Evolutionary conservation across 2,797 vertebrate species (phyloP).

Genomic region (Etheostoma nigrum): DNA sequence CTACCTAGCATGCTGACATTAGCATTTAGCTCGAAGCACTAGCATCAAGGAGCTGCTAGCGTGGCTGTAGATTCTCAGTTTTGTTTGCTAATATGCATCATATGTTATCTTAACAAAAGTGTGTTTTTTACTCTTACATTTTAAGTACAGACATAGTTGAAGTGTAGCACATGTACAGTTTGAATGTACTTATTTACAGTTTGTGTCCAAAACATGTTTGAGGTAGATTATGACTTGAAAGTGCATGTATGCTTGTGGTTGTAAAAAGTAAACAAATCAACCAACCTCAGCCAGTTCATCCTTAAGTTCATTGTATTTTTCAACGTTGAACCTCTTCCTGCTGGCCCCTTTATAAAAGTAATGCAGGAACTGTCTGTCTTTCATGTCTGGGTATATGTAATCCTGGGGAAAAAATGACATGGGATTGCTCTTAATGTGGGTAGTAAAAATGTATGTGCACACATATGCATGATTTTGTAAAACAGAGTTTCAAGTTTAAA

Average conservation of each 20-base stretch:
- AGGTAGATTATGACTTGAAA: neutral
- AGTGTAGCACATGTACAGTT: neutral
- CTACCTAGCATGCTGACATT: neutral
- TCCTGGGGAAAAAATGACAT: constrained; percentile 81
- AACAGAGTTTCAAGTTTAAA: neutral
- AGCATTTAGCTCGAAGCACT: neutral
- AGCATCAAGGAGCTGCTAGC: neutral
- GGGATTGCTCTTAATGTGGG: constrained; percentile 7
- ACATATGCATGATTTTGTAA: neutral
- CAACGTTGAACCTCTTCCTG: constrained; percentile 87
- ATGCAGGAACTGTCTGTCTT: constrained; percentile 91
- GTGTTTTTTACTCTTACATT: neutral
- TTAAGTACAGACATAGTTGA: neutral
- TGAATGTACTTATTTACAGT: neutral
- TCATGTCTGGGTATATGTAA: constrained; percentile 87
- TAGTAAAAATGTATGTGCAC: neutral
- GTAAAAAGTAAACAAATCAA: constrained; percentile 8
- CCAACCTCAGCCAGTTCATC: constrained; percentile 90
- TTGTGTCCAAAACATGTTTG: neutral
- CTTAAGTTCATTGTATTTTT: constrained; percentile 90
- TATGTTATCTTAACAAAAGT: neutral
- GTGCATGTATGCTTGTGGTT: neutral
- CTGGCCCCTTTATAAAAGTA: constrained; percentile 90
- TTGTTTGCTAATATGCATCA: neutral
- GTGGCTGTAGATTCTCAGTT: neutral